A percentile compares a stretch with the other conserved stretches of the same genome.
These are phyloP conservation scores for Borostomias antarcticus DNA, from an alignment of 2,797 vertebrate genomes.

Conservation along the genomic window DNA sequence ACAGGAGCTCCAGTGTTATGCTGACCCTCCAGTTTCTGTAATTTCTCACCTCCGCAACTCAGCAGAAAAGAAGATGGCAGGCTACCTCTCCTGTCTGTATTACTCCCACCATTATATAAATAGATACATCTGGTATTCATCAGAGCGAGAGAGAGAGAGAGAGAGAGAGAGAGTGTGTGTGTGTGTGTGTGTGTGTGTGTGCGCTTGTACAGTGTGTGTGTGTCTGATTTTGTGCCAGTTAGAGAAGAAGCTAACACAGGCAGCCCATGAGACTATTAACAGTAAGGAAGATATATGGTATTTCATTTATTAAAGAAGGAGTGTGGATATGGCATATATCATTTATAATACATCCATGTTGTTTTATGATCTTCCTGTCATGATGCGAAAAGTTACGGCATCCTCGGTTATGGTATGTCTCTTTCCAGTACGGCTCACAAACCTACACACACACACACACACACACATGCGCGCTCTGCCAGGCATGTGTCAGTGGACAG, in stretches of 20 bases:
- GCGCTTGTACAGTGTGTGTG: slow-evolving; percentile 9
- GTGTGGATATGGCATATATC: too few species aligned
- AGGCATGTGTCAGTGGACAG: slow-evolving; percentile 22
- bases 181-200: slow-evolving; percentile 6
- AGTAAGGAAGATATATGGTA: too few species aligned
- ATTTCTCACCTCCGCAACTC: slow-evolving; percentile 65
- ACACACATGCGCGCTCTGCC: not conserved
- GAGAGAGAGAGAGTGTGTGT: not conserved
- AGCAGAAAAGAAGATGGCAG: slow-evolving; percentile 59
- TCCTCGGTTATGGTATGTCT: slow-evolving; percentile 3
- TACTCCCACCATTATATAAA: slow-evolving; percentile 58
- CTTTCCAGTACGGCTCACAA: slow-evolving; percentile 12
- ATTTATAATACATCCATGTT: too few species aligned
- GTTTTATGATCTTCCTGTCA: too few species aligned
- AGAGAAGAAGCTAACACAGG: too few species aligned
- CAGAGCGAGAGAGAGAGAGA: slow-evolving; percentile 19
- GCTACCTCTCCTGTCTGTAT: slow-evolving; percentile 58
- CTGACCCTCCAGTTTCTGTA: slow-evolving; percentile 68
- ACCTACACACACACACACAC: slow-evolving; percentile 1
- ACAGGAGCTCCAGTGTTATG: slow-evolving; percentile 58
- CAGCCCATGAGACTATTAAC: too few species aligned
- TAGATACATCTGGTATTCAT: slow-evolving; percentile 58
- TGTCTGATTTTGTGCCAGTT: not conserved
- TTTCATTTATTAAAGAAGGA: too few species aligned
- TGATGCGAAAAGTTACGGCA: too few species aligned